phyloP scores from a whole-genome alignment of 2,797 vertebrate species.

The Propithecus perrieri region DNA sequence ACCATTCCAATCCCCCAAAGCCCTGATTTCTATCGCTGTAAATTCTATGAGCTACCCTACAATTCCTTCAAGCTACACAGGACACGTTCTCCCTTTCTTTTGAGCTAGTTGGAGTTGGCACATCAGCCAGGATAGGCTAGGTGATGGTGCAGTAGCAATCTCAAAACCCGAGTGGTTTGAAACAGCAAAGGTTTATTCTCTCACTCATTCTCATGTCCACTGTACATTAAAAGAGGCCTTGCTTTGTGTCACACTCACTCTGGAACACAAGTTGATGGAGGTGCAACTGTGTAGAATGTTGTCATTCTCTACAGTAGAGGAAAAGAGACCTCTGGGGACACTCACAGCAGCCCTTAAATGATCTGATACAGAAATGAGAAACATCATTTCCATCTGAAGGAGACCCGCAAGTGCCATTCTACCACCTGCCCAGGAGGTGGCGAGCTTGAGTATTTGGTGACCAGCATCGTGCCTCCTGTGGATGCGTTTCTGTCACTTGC shows the following conservation, averaged over 20 bases:
- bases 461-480: no score
- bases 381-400: neutral
- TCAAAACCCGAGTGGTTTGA: neutral
- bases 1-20: neutral
- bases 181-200: neutral
- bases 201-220: neutral
- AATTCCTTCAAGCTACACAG: neutral
- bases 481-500: neutral
- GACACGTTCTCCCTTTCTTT: neutral
- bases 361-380: neutral
- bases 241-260: rapidly evolving
- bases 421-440: no score
- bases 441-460: neutral
- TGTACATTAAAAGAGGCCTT: neutral
- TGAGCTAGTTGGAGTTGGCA: neutral
- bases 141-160: neutral
- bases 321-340: neutral
- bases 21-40: neutral
- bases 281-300: no score
- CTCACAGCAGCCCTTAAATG: neutral
- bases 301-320: neutral
- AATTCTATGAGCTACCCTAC: neutral
- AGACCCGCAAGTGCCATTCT: neutral
- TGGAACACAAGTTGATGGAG: neutral
- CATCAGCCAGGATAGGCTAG: neutral